These are phyloP conservation scores for Bothrops jararaca DNA, from an alignment of 2,113 vertebrate genomes.

Conservation along the genomic window DNA sequence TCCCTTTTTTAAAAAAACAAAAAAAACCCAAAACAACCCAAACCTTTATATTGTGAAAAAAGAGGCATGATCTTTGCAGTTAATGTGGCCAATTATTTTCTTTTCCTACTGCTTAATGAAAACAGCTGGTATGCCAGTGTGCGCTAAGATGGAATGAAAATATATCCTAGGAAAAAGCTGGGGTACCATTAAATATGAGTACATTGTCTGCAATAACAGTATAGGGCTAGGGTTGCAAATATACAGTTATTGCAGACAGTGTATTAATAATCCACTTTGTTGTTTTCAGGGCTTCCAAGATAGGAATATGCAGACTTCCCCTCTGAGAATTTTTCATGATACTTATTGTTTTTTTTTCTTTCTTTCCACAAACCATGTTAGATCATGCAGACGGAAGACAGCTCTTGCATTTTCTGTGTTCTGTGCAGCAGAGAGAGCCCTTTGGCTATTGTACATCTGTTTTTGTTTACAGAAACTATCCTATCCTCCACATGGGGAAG, in stretches of 20 bases:
- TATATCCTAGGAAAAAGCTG: background rate
- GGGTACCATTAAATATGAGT: background rate
- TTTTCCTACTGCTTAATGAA: background rate
- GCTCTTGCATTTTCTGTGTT: background rate
- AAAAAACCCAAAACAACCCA: background rate
- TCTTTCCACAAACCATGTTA: background rate
- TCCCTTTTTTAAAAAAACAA: background rate
- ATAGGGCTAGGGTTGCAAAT: background rate
- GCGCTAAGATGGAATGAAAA: background rate
- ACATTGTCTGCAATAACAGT: background rate
- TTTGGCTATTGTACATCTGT: fast-evolving
- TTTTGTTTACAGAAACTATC: constrained; percentile 16
- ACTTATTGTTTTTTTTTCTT: background rate
- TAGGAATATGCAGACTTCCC: background rate
- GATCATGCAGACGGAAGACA: background rate
- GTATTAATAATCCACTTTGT: background rate
- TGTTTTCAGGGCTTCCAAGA: background rate
- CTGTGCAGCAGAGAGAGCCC: fast-evolving
- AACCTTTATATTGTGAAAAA: background rate
- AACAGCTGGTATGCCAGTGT: background rate
- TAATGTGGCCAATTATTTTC: background rate
- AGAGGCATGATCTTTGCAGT: background rate
- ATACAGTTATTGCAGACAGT: background rate
- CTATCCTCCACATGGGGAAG: constrained; percentile 11
- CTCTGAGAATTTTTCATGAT: background rate